Evolutionary conservation across 2,888 invertebrate species (phyloP), one percentile per base, ranked within the genome.

Genomic region (Arenicola marina): DNA sequence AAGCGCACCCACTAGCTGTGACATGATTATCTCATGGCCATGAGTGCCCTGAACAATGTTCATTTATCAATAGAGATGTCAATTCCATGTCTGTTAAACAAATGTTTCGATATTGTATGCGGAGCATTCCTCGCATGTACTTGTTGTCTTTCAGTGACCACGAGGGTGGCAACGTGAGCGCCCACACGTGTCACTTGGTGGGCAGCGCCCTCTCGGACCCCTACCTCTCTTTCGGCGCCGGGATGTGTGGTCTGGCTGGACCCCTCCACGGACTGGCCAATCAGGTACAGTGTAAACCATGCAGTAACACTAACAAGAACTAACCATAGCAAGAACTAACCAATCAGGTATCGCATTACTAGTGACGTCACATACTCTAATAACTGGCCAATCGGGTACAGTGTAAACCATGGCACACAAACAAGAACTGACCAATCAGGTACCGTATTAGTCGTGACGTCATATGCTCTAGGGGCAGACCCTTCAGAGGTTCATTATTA

Each of bases 141-240:
- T 55, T 53, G 7, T 15, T 45, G 51, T n/a, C 44, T 33, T 46
- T 34, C 79, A 92, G 92, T 86, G 95, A 96, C 83, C 95, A 96
- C 85, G 95, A 96, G 85, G 95, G 95, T 73, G 95, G 96, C 74
- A 96, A 96, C 83, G 96, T 97, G 4, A 94, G 93, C 7, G 96
- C 96, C 1, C 96, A 96, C 85, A 91, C 95, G 0, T 91, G 91
- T 18, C 96, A 96, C 84, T 86, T 97, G 82, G 95, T 96, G 2
- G 95, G 92, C 43, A 95, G 95, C 0, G 95, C 96, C 1, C 87
- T 96, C 56, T 93, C 94, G 74, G 95, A 96, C 84, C 94, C 95
- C 18, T 95, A 94, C 85, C 87, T 97, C 4, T 91, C 93, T 11
- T 94, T 94, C 83, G 89, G 93, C 51, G 95, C 93, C 54, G 94